Conservation (phyloP, 2,888 invertebrate genomes). For the Harpagoxenus sublaevis region DNA sequence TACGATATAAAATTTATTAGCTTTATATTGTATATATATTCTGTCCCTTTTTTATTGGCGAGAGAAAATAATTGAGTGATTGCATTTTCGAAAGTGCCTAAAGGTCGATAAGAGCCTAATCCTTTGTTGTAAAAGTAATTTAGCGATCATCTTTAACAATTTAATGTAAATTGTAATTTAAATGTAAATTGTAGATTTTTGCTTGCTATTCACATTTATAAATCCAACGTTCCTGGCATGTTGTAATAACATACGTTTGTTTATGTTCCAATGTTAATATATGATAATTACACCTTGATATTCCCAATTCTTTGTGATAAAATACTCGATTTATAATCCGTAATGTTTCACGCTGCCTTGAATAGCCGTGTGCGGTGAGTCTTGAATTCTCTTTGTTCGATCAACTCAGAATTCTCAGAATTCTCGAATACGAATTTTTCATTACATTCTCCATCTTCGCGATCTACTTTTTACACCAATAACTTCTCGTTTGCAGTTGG, state of each 20-base stretch:
- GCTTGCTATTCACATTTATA: background rate
- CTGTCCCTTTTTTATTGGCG: background rate
- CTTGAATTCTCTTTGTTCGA: background rate
- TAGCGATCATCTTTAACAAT: background rate
- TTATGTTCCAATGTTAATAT: background rate
- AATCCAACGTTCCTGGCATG: slow-evolving; percentile 76
- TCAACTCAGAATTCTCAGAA: background rate
- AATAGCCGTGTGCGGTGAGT: slow-evolving; percentile 88
- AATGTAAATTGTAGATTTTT: slow-evolving; percentile 12
- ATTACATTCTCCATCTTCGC: background rate
- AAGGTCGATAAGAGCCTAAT: background rate
- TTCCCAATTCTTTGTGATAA: slow-evolving; percentile 66
- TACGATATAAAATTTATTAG: background rate
- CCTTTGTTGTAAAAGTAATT: background rate
- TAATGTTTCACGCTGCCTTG: slow-evolving; percentile 87
- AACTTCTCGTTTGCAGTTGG: slow-evolving; percentile 79
- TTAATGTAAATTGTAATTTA: background rate
- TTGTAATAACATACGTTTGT: slow-evolving; percentile 55
- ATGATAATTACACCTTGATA: background rate
- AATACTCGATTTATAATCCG: slow-evolving; percentile 84
- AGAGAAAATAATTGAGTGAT: slow-evolving; percentile 16
- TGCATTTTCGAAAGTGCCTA: background rate
- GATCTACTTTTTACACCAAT: background rate
- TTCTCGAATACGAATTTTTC: background rate
- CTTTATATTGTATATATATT: background rate